These are phyloP conservation scores for Spinus pinus DNA, from an alignment of 2,797 vertebrate species.

Conservation along the genomic window DNA sequence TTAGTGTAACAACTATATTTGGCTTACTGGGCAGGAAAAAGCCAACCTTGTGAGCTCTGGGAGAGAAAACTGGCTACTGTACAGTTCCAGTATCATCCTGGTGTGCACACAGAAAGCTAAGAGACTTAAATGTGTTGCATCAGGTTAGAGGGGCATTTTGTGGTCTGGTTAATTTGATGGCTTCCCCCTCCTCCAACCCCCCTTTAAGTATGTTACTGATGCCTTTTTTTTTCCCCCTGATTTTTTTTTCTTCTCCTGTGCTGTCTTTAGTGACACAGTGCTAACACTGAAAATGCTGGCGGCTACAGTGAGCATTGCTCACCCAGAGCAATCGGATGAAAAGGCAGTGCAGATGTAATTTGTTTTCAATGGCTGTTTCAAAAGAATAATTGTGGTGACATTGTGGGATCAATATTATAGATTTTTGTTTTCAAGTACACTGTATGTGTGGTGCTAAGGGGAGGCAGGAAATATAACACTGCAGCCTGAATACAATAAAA, in stretches of 20 bases:
- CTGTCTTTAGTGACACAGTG: constrained; percentile 82
- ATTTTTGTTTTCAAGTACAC: constrained; percentile 99
- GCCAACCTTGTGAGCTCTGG: accelerated
- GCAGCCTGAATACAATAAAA: constrained; percentile 97
- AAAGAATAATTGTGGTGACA: constrained; percentile 99
- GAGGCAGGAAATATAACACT: constrained; percentile 95
- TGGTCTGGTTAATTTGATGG: constrained; percentile 48
- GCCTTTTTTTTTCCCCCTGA: neutral
- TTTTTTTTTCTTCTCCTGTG: constrained; percentile 40
- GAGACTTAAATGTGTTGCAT: neutral
- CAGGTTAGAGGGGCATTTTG: neutral
- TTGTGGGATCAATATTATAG: constrained; percentile 97
- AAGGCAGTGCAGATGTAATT: constrained; percentile 99
- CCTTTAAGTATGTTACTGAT: constrained; percentile 63
- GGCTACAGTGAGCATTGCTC: constrained; percentile 91
- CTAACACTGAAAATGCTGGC: constrained; percentile 78
- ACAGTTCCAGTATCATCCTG: neutral
- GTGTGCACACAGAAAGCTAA: neutral
- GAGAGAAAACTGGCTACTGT: neutral
- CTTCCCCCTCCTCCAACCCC: constrained; percentile 8
- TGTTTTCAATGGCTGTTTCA: constrained; percentile 99
- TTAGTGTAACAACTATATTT: constrained; percentile 1
- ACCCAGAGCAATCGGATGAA: constrained; percentile 96
- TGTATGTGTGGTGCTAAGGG: constrained; percentile 98
- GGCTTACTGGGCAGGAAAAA: neutral